Percentiles rank a stretch among this genome's conserved stretches.
These are phyloP conservation scores for Itoplectis maculator DNA, from an alignment of 2,888 invertebrate genomes.

Conservation along the genomic window DNA sequence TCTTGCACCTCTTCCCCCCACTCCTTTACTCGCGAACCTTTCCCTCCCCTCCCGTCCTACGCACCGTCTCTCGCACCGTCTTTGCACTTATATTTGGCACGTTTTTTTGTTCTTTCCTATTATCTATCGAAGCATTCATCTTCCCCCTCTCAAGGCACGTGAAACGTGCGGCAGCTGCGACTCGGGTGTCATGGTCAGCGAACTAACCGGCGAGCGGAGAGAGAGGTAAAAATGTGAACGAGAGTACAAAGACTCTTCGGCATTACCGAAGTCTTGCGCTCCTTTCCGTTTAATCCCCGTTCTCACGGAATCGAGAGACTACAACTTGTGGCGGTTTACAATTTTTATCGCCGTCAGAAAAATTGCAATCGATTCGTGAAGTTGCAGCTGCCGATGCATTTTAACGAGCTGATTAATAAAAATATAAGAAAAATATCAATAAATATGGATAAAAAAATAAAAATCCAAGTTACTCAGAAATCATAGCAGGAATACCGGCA, in stretches of 20 bases:
- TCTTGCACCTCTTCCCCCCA: conserved; percentile 39
- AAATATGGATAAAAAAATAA: no score
- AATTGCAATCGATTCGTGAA: neutral
- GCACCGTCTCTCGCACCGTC: conserved; percentile 43
- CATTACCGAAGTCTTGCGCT: conserved; percentile 42
- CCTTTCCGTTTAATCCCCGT: conserved; percentile 30
- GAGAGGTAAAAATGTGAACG: conserved; percentile 56
- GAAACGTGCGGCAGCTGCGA: conserved; percentile 74
- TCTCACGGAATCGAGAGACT: conserved; percentile 4
- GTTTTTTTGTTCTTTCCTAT: conserved; percentile 45
- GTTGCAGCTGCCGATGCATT: no score
- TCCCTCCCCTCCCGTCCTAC: conserved; percentile 14
- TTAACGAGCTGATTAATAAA: neutral
- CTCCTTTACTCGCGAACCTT: no score
- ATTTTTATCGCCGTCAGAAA: neutral
- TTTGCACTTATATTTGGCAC: conserved; percentile 39
- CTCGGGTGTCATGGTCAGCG: conserved; percentile 73
- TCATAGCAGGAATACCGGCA: no score
- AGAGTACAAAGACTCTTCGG: conserved; percentile 48
- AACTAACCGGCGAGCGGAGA: conserved; percentile 62
- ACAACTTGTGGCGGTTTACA: neutral
- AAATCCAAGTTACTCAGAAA: no score
- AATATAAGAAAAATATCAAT: neutral
- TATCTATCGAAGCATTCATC: conserved; percentile 69
- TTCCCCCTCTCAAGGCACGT: conserved; percentile 57